A percentile compares a stretch with the other conserved stretches of the same genome.
phyloP scores from a whole-genome alignment of 2,113 vertebrate species.

The Panthera uncia region DNA sequence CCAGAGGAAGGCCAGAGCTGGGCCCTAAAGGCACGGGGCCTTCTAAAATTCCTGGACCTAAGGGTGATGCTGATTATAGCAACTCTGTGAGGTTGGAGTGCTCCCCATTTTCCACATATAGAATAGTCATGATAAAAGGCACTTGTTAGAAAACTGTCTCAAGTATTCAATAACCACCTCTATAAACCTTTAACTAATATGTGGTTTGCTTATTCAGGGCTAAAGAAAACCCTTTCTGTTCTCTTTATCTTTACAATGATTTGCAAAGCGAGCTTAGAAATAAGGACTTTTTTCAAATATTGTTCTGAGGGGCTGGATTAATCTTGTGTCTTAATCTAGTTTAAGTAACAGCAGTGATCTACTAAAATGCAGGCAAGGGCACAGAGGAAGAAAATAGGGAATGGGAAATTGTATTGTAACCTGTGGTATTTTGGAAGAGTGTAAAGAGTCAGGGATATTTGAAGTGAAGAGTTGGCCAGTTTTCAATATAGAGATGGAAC shows the following conservation, averaged over 20 bases:
- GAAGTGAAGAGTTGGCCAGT: not conserved
- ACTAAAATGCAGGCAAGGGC: not conserved
- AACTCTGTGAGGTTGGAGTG: not conserved
- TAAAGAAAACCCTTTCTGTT: not conserved
- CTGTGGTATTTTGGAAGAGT: not conserved
- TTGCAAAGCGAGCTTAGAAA: constrained; percentile 32
- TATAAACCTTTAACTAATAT: not conserved
- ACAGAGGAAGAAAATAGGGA: not conserved
- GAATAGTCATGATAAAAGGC: not conserved
- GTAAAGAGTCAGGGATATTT: not conserved
- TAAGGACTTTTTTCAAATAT: not conserved
- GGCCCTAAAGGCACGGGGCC: not conserved
- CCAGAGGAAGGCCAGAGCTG: not conserved
- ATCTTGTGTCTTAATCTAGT: not conserved
- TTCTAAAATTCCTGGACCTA: not conserved
- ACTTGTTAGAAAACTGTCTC: not conserved
- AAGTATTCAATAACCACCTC: not conserved
- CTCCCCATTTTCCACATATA: not conserved
- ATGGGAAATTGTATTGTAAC: not conserved
- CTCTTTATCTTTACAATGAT: not conserved
- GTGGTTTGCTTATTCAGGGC: not conserved
- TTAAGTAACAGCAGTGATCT: not conserved
- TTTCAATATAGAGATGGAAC: not conserved
- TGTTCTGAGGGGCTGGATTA: not conserved
- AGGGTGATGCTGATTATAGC: not conserved